Evolutionary conservation across 2,797 vertebrate genomes (phyloP).

Genomic region (Gymnothorax reevesii): DNA sequence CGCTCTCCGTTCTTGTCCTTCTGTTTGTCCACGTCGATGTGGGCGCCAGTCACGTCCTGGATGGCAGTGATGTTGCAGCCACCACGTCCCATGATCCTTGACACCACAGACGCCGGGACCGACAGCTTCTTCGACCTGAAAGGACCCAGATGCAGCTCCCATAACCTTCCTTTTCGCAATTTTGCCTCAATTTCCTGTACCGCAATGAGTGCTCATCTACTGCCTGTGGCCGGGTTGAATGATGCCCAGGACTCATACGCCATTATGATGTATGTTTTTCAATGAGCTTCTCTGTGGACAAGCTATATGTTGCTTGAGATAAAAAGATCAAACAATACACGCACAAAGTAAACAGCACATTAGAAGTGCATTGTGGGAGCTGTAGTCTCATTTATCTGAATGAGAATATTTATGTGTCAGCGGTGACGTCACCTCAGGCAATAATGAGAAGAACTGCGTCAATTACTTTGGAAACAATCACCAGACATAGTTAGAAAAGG

Average conservation of each 20-base stretch:
- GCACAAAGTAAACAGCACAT: not conserved
- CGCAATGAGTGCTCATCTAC: not conserved
- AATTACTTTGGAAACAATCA: no score
- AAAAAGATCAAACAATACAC: no score
- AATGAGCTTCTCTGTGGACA: no score
- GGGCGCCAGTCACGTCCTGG: slow-evolving; percentile 97
- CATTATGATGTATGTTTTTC: no score
- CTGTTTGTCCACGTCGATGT: slow-evolving; percentile 99
- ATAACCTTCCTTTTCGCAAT: not conserved
- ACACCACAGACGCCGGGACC: slow-evolving; percentile 96
- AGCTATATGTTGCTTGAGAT: no score
- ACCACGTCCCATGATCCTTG: slow-evolving; percentile 97
- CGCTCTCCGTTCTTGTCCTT: slow-evolving; percentile 99
- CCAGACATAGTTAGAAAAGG: no score
- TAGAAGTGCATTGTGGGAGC: not conserved
- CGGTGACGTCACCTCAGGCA: not conserved
- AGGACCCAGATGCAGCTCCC: not conserved
- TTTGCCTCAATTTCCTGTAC: not conserved
- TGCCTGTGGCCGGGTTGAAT: no score
- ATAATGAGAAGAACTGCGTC: not conserved
- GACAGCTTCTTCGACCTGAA: slow-evolving; percentile 97
- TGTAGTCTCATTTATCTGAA: not conserved
- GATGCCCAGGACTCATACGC: no score
- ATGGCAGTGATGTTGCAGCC: slow-evolving; percentile 99
- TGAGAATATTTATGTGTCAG: no score